Percentiles rank a stretch among this genome's conserved stretches.
Evolutionary conservation across 2,797 vertebrate species (phyloP).

Genomic region (Hozukius guyotensis): DNA sequence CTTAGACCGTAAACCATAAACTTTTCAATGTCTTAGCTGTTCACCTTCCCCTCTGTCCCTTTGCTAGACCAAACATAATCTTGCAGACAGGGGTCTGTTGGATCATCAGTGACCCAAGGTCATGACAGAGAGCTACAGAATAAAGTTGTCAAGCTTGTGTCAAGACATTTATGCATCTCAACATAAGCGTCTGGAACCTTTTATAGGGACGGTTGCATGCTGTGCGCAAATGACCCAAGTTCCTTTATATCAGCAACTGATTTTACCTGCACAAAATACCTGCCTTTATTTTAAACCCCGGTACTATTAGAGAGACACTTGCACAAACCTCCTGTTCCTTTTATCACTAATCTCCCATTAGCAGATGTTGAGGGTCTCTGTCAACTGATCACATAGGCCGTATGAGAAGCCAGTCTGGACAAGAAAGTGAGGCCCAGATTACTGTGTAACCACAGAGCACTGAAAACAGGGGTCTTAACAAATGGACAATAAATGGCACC

Average conservation of each 20-base stretch:
- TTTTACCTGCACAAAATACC: slow-evolving; percentile 3
- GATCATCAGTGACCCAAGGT: slow-evolving; percentile 33
- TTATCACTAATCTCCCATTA: slow-evolving; percentile 62
- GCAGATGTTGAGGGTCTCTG: slow-evolving; percentile 67
- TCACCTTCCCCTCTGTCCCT: not conserved
- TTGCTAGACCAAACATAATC: slow-evolving; percentile 19
- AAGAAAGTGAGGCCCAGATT: slow-evolving; percentile 64
- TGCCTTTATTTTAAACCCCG: slow-evolving; percentile 39
- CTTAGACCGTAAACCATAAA: no score
- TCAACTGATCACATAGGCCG: slow-evolving; percentile 57
- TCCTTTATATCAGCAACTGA: slow-evolving; percentile 43
- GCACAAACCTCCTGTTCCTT: slow-evolving; percentile 45
- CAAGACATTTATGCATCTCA: slow-evolving; percentile 29
- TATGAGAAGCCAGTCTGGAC: slow-evolving; percentile 70
- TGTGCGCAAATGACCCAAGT: not conserved
- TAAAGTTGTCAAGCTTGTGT: slow-evolving; percentile 42
- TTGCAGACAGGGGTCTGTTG: slow-evolving; percentile 25
- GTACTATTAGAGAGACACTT: slow-evolving; percentile 25
- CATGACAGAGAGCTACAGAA: slow-evolving; percentile 14
- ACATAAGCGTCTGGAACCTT: not conserved
- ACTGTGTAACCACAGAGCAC: slow-evolving; percentile 56
- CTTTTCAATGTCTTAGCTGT: not conserved
- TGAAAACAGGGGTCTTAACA: slow-evolving; percentile 37
- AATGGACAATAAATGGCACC: slow-evolving; percentile 45
- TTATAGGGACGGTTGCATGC: not conserved